These are phyloP conservation scores for Trichonephila inaurata DNA, from an alignment of 1,140 invertebrate genomes.

Conservation along the genomic window DNA sequence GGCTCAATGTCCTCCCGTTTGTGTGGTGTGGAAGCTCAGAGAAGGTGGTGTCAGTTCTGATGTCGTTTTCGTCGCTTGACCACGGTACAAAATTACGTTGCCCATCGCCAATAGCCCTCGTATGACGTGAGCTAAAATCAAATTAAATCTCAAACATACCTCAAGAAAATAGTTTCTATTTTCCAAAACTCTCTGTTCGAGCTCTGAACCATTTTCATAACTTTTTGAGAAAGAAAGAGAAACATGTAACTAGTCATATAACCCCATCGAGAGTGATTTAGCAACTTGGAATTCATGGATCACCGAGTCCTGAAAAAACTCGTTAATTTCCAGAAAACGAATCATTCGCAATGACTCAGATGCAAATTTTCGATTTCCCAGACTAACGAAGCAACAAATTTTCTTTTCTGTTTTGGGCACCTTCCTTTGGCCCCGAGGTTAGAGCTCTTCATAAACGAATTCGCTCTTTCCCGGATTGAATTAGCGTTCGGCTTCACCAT, in stretches of 20 bases:
- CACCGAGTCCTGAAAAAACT: neutral
- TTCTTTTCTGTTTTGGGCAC: neutral
- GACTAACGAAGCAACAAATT: neutral
- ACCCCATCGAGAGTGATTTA: neutral
- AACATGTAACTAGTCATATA: neutral
- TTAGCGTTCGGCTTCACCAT: neutral
- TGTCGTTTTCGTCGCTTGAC: too few relatives aligned
- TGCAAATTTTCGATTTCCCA: conserved; percentile 14
- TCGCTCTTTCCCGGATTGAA: neutral
- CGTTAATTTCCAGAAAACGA: neutral
- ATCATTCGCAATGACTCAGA: neutral
- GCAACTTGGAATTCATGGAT: neutral
- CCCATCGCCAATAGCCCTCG: too few relatives aligned
- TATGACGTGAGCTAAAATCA: too few relatives aligned
- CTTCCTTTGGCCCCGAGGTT: neutral
- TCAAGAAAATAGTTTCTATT: neutral
- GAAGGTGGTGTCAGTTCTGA: too few relatives aligned
- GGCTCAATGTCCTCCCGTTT: too few relatives aligned
- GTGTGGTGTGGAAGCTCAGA: too few relatives aligned
- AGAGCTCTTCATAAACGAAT: neutral
- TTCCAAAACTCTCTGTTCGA: neutral
- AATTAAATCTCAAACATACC: too few relatives aligned
- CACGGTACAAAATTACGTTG: too few relatives aligned
- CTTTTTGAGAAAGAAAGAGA: neutral
- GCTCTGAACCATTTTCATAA: neutral